phyloP scores from a whole-genome alignment of 2,888 invertebrate species.

The Drosophila macrospina region DNA sequence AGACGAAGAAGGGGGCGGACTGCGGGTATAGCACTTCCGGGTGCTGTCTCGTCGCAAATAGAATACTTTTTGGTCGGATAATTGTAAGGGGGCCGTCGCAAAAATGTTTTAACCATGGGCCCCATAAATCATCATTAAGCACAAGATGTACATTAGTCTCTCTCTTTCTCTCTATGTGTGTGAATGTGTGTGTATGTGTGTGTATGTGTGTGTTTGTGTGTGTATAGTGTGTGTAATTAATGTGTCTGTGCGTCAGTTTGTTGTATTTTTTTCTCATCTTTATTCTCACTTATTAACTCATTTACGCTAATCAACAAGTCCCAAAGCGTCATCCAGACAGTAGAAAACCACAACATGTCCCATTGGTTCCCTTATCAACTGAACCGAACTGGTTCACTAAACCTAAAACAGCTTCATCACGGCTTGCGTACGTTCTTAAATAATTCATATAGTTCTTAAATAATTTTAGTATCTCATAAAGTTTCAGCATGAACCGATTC shows the following conservation, averaged over 20 bases:
- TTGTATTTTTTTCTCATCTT: slow-evolving; percentile 26
- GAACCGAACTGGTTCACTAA: slow-evolving; percentile 8
- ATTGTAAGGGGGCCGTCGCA: slow-evolving; percentile 65
- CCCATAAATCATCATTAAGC: slow-evolving; percentile 79
- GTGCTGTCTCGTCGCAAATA: slow-evolving; percentile 1
- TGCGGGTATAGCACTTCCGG: slow-evolving; percentile 14
- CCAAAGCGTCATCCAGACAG: slow-evolving; percentile 34
- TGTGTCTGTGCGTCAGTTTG: slow-evolving; percentile 57
- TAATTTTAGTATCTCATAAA: neutral
- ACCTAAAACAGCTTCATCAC: neutral
- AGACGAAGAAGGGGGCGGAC: neutral
- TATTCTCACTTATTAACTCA: slow-evolving; percentile 69
- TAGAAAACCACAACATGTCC: neutral
- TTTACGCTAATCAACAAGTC: slow-evolving; percentile 69
- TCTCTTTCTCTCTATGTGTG: no score
- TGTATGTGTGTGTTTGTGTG: slow-evolving; percentile 3
- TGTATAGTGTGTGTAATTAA: slow-evolving; percentile 65
- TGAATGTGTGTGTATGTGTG: slow-evolving; percentile 36
- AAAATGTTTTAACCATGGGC: slow-evolving; percentile 71
- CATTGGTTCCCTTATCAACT: neutral
- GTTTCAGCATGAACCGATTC: no score
- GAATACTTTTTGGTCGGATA: slow-evolving; percentile 53
- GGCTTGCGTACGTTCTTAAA: neutral
- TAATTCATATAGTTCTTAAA: neutral
- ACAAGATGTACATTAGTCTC: slow-evolving; percentile 56